A percentile compares a stretch with the other conserved stretches of the same genome.
Conservation (phyloP, 1,140 invertebrate species). For the Streblospio benedicti region DNA sequence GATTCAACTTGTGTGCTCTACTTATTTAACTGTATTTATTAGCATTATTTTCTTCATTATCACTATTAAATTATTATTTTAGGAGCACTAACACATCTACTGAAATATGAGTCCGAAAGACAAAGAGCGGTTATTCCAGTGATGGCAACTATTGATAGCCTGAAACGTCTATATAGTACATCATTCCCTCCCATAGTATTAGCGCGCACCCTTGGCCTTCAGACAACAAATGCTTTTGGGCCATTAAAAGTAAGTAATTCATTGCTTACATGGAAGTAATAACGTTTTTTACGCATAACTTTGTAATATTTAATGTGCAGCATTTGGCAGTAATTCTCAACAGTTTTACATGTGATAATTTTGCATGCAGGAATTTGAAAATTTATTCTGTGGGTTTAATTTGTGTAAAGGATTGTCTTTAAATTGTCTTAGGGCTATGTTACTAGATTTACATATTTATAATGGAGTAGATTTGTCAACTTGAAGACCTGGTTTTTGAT, state of each 20-base stretch:
- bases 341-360: neutral
- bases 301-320: neutral
- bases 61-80: too few relatives aligned
- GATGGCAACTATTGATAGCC: slow-evolving; percentile 74
- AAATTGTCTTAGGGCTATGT: too few relatives aligned
- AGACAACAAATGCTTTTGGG: slow-evolving; percentile 67
- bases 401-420: too few relatives aligned
- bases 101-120: slow-evolving; percentile 72
- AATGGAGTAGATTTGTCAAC: too few relatives aligned
- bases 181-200: slow-evolving; percentile 70
- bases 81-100: too few relatives aligned
- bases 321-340: neutral
- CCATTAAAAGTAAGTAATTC: slow-evolving; percentile 67
- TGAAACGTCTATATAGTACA: slow-evolving; percentile 76
- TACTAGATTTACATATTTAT: too few relatives aligned
- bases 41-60: too few relatives aligned
- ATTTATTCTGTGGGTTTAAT: too few relatives aligned
- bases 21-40: too few relatives aligned
- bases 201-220: slow-evolving; percentile 72
- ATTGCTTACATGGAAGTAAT: neutral
- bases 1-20: too few relatives aligned
- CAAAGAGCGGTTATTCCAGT: slow-evolving; percentile 81
- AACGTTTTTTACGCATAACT: neutral
- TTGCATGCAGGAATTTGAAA: too few relatives aligned
- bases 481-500: too few relatives aligned